Percentiles rank a stretch among this genome's conserved stretches.
These are phyloP conservation scores for Oncorhynchus kisutch DNA, from an alignment of 2,113 vertebrate genomes.

Conservation along the genomic window DNA sequence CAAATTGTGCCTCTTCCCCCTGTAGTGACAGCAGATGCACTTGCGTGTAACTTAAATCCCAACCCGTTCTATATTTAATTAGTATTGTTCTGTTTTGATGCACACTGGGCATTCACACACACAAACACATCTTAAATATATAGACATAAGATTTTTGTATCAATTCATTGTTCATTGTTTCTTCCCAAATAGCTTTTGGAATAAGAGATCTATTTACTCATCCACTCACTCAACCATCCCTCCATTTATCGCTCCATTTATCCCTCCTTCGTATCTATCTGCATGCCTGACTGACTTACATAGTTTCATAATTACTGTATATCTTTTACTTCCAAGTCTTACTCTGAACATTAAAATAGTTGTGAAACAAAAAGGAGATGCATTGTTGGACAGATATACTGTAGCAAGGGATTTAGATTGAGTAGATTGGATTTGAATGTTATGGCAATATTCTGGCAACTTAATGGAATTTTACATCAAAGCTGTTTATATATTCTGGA, in stretches of 20 bases:
- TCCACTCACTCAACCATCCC: not conserved
- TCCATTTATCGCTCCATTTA: conserved; percentile 21
- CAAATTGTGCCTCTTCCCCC: conserved; percentile 64
- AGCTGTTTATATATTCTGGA: conserved; percentile 55
- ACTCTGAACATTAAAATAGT: conserved; percentile 14
- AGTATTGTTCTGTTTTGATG: conserved; percentile 63
- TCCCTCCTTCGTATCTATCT: not conserved
- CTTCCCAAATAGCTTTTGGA: too few relatives aligned
- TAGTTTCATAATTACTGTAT: too few relatives aligned
- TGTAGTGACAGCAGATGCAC: conserved; percentile 60
- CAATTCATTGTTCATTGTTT: too few relatives aligned
- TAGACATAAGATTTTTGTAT: too few relatives aligned
- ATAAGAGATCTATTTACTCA: too few relatives aligned
- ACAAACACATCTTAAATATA: too few relatives aligned
- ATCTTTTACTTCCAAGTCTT: too few relatives aligned
- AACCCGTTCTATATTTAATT: conserved; percentile 55
- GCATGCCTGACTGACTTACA: not conserved
- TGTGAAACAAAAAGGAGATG: conserved; percentile 6
- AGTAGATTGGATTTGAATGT: conserved; percentile 41
- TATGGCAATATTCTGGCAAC: conserved; percentile 34
- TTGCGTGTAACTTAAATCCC: conserved; percentile 57
- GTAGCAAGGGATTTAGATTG: conserved; percentile 8
- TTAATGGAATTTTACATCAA: conserved; percentile 38
- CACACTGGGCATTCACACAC: conserved; percentile 32
- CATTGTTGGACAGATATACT: not conserved